Conservation (phyloP, 2,113 vertebrate genomes). For the Grantiella picta region DNA sequence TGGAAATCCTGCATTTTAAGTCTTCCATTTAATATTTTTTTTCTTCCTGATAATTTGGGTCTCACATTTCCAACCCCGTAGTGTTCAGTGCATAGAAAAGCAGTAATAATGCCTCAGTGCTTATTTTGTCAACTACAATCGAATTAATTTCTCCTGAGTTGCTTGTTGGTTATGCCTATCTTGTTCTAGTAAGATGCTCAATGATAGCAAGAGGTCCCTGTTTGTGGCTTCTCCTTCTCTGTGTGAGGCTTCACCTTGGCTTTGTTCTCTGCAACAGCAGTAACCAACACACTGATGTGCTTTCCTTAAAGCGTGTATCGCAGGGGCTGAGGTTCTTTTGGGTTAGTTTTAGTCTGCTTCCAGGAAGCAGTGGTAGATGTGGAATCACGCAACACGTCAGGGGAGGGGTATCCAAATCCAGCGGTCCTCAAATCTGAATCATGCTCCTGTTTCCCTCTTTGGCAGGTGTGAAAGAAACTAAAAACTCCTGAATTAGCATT, state of each 20-base stretch:
- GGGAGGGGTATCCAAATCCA: neutral
- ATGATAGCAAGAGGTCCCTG: neutral
- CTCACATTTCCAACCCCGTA: neutral
- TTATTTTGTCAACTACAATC: neutral
- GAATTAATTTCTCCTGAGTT: neutral
- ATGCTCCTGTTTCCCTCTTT: neutral
- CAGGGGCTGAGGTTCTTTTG: neutral
- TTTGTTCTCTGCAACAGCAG: neutral
- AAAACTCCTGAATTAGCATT: conserved; percentile 25
- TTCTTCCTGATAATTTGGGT: neutral
- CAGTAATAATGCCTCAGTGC: neutral
- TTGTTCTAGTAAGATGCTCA: neutral
- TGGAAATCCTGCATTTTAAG: neutral
- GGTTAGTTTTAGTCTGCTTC: neutral
- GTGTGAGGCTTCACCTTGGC: neutral
- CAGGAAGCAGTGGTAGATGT: neutral
- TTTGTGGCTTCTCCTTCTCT: neutral
- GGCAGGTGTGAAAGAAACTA: neutral
- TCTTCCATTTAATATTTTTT: neutral
- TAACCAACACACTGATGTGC: neutral
- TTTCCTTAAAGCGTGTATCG: neutral
- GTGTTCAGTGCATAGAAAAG: neutral
- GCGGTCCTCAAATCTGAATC: neutral
- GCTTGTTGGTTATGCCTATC: neutral
- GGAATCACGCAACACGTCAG: rapidly evolving